Conservation (phyloP, 1,140 invertebrate genomes). For the Halesus radiatus region DNA sequence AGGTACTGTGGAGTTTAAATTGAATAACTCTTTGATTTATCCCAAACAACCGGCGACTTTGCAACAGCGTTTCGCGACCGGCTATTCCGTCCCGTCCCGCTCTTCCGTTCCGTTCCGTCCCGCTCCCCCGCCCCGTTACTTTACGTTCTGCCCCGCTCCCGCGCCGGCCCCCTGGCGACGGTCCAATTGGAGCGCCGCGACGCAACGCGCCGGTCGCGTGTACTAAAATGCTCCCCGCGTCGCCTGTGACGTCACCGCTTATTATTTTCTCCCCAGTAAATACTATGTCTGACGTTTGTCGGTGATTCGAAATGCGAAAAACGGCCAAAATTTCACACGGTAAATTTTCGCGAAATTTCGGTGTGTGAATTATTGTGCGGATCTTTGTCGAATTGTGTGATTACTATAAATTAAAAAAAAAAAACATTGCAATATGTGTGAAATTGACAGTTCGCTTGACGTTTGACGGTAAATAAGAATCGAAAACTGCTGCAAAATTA, state of each 20-base stretch:
- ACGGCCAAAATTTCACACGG: neutral
- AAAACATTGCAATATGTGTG: too few species aligned
- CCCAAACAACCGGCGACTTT: neutral
- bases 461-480: too few species aligned
- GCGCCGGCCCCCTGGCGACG: constrained; percentile 18
- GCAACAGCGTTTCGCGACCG: neutral
- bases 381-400: too few species aligned
- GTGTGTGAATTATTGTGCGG: too few species aligned
- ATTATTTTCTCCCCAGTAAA: neutral
- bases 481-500: too few species aligned
- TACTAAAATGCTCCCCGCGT: constrained; percentile 5
- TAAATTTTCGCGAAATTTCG: too few species aligned
- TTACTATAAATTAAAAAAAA: too few species aligned
- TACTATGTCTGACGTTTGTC: constrained; percentile 13
- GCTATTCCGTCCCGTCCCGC: neutral
- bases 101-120: neutral
- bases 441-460: too few species aligned
- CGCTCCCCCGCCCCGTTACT: too few species aligned
- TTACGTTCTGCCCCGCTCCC: neutral
- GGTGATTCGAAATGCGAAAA: neutral
- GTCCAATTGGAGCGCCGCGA: constrained; percentile 34
- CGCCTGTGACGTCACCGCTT: constrained; percentile 17
- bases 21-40: too few species aligned
- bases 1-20: too few species aligned
- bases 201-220: constrained; percentile 26